A percentile compares a stretch with the other conserved stretches of the same genome.
These are phyloP conservation scores for Chionodraco myersi DNA, from an alignment of 2,113 vertebrate genomes.

Conservation along the genomic window DNA sequence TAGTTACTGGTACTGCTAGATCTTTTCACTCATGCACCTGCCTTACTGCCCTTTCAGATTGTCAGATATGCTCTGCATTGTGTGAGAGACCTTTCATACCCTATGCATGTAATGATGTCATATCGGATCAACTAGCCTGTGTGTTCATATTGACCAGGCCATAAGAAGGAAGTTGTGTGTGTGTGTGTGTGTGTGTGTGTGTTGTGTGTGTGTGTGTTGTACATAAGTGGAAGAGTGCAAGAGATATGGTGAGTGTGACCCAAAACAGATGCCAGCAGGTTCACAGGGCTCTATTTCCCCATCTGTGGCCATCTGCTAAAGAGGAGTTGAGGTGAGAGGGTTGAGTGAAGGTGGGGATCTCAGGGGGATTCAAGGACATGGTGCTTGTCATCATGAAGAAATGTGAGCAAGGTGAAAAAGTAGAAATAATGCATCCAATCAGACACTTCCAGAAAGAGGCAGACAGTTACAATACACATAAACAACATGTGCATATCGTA, in stretches of 20 bases:
- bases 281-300: slow-evolving; percentile 45
- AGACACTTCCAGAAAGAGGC: neutral
- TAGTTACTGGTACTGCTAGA: too few relatives aligned
- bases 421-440: slow-evolving; percentile 19
- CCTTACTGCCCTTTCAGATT: neutral
- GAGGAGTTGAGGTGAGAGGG: slow-evolving; percentile 30
- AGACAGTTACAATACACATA: slow-evolving; percentile 12
- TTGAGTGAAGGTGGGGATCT: slow-evolving; percentile 38
- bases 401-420: slow-evolving; percentile 9
- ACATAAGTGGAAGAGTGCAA: slow-evolving; percentile 13
- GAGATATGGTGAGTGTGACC: slow-evolving; percentile 28
- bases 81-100: slow-evolving; percentile 6
- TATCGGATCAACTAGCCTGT: neutral
- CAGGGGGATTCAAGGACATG: slow-evolving; percentile 66
- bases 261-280: slow-evolving; percentile 65
- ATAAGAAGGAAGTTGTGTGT: neutral
- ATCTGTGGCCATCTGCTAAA: slow-evolving; percentile 73
- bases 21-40: neutral
- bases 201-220: slow-evolving; percentile 15
- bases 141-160: slow-evolving; percentile 5
- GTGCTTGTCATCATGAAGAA: slow-evolving; percentile 33
- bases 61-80: neutral
- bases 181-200: neutral
- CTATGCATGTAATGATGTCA: slow-evolving; percentile 12
- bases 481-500: slow-evolving; percentile 3